Evolutionary conservation across 2,888 invertebrate species (phyloP).

Genomic region (Linnaemya tessellans): DNA sequence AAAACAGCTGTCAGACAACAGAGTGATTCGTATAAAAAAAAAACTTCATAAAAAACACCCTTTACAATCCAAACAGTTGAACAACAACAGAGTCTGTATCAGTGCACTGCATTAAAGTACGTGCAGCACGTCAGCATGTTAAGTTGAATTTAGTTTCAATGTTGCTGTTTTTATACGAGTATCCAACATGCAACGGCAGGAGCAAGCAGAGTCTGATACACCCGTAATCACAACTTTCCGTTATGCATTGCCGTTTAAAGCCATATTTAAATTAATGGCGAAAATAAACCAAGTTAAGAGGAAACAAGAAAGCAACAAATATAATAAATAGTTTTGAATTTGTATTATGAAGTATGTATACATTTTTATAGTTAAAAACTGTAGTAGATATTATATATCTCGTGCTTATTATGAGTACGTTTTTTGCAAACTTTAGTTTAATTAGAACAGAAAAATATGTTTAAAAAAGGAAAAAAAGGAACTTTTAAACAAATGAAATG

Average conservation of each 20-base stretch:
- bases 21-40: too few relatives aligned
- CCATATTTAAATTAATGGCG: not conserved
- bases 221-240: not conserved
- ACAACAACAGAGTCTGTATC: too few relatives aligned
- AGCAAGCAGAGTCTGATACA: not conserved
- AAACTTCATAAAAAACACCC: too few relatives aligned
- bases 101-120: not conserved
- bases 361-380: not conserved
- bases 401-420: not conserved
- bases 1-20: too few relatives aligned
- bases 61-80: too few relatives aligned
- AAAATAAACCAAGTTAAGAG: not conserved
- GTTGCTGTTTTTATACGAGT: not conserved
- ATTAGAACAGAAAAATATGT: not conserved
- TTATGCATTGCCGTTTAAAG: slow-evolving; percentile 3
- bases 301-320: not conserved
- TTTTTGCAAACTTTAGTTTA: not conserved
- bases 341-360: not conserved
- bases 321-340: not conserved
- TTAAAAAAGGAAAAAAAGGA: too few relatives aligned
- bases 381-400: not conserved
- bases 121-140: not conserved
- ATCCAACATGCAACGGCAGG: not conserved
- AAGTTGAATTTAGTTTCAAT: slow-evolving; percentile 14
- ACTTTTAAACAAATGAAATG: too few relatives aligned